A percentile compares a stretch with the other conserved stretches of the same genome.
Conservation (phyloP, 1,140 invertebrate genomes). For the Dendrolimus kikuchii region DNA sequence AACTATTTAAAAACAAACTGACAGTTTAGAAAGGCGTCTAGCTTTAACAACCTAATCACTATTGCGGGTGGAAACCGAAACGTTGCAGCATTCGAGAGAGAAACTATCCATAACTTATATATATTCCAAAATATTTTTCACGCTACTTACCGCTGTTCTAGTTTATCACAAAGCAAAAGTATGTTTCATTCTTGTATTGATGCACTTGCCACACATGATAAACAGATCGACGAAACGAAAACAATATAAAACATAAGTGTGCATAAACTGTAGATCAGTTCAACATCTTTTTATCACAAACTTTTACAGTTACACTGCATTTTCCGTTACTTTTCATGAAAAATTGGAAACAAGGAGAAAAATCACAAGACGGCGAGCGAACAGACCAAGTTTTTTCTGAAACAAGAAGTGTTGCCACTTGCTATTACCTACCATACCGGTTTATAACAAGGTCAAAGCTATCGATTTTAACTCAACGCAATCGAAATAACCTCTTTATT, state of each 20-base stretch:
- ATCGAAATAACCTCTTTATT: no score
- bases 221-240: conserved; percentile 26
- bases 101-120: conserved; percentile 15
- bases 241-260: neutral
- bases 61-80: conserved; percentile 17
- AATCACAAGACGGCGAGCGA: conserved; percentile 47
- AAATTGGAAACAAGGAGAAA: conserved; percentile 51
- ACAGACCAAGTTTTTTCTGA: conserved; percentile 17
- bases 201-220: conserved; percentile 58
- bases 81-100: conserved; percentile 9
- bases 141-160: conserved; percentile 51
- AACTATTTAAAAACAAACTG: conserved; percentile 23
- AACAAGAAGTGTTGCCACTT: conserved; percentile 1
- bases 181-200: conserved; percentile 64
- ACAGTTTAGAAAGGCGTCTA: conserved; percentile 39
- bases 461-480: conserved; percentile 3
- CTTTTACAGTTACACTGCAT: conserved; percentile 53
- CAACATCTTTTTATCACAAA: conserved; percentile 22
- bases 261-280: no score
- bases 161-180: conserved; percentile 52
- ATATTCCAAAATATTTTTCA: conserved; percentile 21
- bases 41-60: conserved; percentile 13
- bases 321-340: conserved; percentile 65
- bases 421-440: neutral
- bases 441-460: conserved; percentile 1